Conservation (phyloP, 2,888 invertebrate species). For the Oegoconia quadripuncta region DNA sequence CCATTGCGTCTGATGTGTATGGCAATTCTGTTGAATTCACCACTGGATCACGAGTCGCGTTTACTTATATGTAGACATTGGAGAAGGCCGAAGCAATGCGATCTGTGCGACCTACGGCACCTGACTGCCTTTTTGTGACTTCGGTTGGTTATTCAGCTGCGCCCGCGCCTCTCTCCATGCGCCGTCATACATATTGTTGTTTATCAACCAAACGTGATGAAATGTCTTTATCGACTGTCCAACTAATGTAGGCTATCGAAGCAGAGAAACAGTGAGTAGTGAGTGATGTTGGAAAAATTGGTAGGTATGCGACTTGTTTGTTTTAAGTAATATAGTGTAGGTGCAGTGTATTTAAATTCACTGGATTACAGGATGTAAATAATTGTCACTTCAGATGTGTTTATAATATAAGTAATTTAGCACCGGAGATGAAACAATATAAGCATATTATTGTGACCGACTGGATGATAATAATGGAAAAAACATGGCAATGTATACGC, state of each 20-base stretch:
- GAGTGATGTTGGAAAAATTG: too few relatives aligned
- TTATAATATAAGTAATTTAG: too few relatives aligned
- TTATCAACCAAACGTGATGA: conserved; percentile 26
- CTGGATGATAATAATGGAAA: too few relatives aligned
- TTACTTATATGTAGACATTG: conserved; percentile 15
- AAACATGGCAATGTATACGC: too few relatives aligned
- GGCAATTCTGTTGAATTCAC: conserved; percentile 15
- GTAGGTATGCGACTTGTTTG: too few relatives aligned
- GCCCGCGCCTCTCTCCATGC: conserved; percentile 27
- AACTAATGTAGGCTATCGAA: not conserved
- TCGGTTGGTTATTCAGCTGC: conserved; percentile 20
- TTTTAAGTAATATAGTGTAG: too few relatives aligned
- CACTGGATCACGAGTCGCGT: conserved; percentile 20
- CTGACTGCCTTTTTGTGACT: conserved; percentile 30
- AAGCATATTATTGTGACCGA: too few relatives aligned
- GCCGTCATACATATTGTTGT: conserved; percentile 4
- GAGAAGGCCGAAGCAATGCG: conserved; percentile 16
- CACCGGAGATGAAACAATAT: too few relatives aligned
- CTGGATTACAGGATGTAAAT: too few relatives aligned
- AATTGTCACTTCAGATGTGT: too few relatives aligned
- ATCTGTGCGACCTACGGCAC: conserved; percentile 24
- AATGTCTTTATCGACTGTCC: conserved; percentile 9
- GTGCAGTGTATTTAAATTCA: too few relatives aligned
- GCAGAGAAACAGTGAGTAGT: too few relatives aligned
- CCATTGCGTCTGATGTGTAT: conserved; percentile 32